These are phyloP conservation scores for Hypotaenidia okinawae DNA, from an alignment of 2,797 vertebrate genomes.

Conservation along the genomic window DNA sequence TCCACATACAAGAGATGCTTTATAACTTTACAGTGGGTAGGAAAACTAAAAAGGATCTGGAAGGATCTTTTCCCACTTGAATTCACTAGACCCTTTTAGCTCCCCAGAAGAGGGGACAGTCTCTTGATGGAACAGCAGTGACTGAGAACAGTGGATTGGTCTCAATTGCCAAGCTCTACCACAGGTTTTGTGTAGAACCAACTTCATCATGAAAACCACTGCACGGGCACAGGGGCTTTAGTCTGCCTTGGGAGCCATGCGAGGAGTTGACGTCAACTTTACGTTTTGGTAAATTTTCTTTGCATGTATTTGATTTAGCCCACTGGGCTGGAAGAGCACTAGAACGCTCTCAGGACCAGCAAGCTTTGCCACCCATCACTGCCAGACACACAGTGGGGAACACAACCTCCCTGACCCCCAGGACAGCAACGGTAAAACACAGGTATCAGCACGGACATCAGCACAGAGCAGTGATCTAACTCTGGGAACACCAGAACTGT, in stretches of 20 bases:
- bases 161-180: background rate
- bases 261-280: background rate
- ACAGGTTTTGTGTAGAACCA: background rate
- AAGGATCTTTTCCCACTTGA: background rate
- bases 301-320: background rate
- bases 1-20: background rate
- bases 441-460: rapidly evolving
- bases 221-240: background rate
- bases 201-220: background rate
- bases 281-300: background rate
- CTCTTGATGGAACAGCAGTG: background rate
- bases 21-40: background rate
- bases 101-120: background rate
- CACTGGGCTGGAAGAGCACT: background rate
- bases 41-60: background rate
- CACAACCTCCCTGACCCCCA: background rate
- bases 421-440: rapidly evolving
- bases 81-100: background rate
- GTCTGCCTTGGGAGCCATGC: background rate
- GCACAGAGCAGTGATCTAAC: background rate
- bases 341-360: background rate
- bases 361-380: background rate
- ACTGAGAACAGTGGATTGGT: rapidly evolving
- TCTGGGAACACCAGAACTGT: rapidly evolving
- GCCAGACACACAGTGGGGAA: background rate